These are phyloP conservation scores for Rhipidura dahli DNA, from an alignment of 2,113 vertebrate genomes.

Conservation along the genomic window DNA sequence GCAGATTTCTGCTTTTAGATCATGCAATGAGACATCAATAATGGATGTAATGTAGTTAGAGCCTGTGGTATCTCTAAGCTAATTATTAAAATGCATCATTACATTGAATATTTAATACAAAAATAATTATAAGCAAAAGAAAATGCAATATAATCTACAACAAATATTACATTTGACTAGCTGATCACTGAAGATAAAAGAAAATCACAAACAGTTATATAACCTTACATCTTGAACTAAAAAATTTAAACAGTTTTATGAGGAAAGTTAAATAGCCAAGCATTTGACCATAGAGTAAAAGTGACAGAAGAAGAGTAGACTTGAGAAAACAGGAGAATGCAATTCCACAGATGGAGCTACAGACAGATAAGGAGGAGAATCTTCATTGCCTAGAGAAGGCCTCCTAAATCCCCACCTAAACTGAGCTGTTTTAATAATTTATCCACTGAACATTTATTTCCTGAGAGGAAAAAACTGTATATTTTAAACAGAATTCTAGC, in stretches of 20 bases:
- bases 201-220: not conserved
- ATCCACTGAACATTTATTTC: not conserved
- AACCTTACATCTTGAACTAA: not conserved
- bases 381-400: not conserved
- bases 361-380: not conserved
- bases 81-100: not conserved
- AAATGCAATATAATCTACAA: not conserved
- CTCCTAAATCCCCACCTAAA: not conserved
- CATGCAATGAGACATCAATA: not conserved
- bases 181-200: not conserved
- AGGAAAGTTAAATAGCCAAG: not conserved
- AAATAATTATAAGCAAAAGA: not conserved
- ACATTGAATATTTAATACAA: not conserved
- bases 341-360: not conserved
- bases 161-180: not conserved
- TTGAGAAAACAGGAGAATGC: not conserved
- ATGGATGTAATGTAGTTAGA: not conserved
- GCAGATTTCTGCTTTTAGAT: not conserved
- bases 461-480: not conserved
- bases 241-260: not conserved
- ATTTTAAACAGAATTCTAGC: not conserved
- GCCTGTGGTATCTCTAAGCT: not conserved
- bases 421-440: not conserved
- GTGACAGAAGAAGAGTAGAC: not conserved
- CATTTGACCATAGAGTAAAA: not conserved